phyloP scores from a whole-genome alignment of 2,797 vertebrate genomes.

The Betta splendens region DNA sequence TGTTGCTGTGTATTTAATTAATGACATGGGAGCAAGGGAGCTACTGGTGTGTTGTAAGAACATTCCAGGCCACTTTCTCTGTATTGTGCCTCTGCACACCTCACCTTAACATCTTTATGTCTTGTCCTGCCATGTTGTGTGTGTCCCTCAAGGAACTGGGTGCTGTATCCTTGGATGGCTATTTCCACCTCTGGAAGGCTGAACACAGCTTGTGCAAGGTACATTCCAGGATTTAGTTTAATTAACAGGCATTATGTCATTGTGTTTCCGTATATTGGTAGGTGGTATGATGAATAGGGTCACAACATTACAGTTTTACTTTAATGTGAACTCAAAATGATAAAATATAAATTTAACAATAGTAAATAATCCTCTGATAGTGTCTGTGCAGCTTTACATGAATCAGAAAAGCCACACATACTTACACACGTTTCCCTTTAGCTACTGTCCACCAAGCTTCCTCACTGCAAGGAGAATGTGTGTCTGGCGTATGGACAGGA shows the following conservation, averaged over 20 bases:
- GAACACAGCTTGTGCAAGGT: conserved; percentile 95
- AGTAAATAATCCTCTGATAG: not conserved
- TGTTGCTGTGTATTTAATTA: too few species aligned
- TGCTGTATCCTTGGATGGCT: conserved; percentile 96
- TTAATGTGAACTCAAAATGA: too few species aligned
- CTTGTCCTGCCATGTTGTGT: not conserved
- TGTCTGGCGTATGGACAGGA: conserved; percentile 96
- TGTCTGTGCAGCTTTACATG: not conserved
- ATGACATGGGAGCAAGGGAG: too few species aligned
- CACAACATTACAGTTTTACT: too few species aligned
- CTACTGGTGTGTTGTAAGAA: too few species aligned
- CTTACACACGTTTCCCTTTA: conserved; percentile 56
- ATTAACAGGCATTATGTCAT: not conserved
- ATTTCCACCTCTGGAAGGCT: conserved; percentile 99
- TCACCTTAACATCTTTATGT: not conserved
- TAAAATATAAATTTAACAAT: too few species aligned
- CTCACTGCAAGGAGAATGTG: conserved; percentile 97
- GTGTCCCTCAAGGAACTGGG: conserved; percentile 87
- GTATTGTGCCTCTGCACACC: not conserved
- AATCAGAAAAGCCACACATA: not conserved
- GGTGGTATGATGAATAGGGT: not conserved
- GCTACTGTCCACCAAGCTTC: conserved; percentile 95
- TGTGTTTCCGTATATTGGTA: conserved; percentile 3
- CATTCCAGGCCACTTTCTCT: too few species aligned
- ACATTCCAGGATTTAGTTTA: conserved; percentile 3